Conservation (phyloP, 2,797 vertebrate genomes). For the Limnodromus scolopaceus region DNA sequence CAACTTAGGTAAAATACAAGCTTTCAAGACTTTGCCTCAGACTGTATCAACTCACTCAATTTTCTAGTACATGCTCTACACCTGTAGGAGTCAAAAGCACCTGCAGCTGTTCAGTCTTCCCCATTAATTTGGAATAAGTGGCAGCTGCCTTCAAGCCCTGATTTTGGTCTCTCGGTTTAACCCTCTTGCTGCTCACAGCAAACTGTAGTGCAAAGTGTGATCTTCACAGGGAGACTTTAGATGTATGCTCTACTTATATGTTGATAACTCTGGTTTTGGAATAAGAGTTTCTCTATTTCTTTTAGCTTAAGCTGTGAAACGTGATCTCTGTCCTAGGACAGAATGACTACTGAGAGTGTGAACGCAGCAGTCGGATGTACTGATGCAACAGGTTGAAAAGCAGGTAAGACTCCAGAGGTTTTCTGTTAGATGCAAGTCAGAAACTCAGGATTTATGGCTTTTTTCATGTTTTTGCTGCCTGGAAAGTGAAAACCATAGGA, state of each 20-base stretch:
- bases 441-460: neutral
- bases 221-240: neutral
- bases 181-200: neutral
- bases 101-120: neutral
- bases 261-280: neutral
- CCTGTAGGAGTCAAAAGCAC: neutral
- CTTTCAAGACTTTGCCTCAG: neutral
- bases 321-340: neutral
- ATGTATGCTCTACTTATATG: fast-evolving
- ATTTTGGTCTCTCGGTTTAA: neutral
- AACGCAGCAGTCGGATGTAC: neutral
- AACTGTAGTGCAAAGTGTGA: fast-evolving
- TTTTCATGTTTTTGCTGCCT: neutral
- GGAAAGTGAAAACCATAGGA: neutral
- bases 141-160: neutral
- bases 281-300: neutral
- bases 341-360: neutral
- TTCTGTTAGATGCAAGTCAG: neutral
- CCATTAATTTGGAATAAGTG: neutral
- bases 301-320: neutral
- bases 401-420: neutral
- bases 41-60: neutral
- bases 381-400: neutral
- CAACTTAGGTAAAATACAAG: neutral
- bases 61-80: neutral